Evolutionary conservation across 2,797 vertebrate species (phyloP).

Genomic region (Falco berigora): DNA sequence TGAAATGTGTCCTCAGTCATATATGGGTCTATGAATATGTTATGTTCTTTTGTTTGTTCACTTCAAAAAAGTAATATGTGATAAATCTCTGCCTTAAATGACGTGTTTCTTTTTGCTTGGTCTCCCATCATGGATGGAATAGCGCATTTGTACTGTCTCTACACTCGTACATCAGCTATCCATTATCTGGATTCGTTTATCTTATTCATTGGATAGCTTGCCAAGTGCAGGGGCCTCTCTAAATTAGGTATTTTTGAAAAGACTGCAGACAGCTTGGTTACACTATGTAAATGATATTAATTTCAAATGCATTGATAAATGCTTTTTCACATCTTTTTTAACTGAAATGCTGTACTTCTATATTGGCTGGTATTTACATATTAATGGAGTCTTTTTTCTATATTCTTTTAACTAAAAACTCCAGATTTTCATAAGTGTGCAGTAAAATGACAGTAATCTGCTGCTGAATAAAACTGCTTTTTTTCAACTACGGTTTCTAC

Average conservation of each 20-base stretch:
- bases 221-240: background rate
- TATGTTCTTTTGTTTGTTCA: background rate
- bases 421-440: background rate
- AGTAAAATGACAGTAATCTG: conserved; percentile 16
- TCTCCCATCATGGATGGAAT: background rate
- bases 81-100: background rate
- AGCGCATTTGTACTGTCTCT: background rate
- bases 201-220: background rate
- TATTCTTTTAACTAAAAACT: background rate
- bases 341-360: background rate
- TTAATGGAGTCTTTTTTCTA: background rate
- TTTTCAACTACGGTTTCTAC: background rate
- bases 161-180: background rate
- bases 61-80: background rate
- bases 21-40: background rate
- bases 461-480: conserved; percentile 23
- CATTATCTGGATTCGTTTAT: background rate
- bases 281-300: background rate
- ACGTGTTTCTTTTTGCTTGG: background rate
- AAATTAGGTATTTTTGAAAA: background rate
- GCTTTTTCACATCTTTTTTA: background rate
- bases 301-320: background rate
- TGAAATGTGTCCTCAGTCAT: background rate
- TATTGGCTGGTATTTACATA: background rate
- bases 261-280: background rate